phyloP scores from a whole-genome alignment of 2,113 vertebrate species.

The Sylvilagus bachmani region DNA sequence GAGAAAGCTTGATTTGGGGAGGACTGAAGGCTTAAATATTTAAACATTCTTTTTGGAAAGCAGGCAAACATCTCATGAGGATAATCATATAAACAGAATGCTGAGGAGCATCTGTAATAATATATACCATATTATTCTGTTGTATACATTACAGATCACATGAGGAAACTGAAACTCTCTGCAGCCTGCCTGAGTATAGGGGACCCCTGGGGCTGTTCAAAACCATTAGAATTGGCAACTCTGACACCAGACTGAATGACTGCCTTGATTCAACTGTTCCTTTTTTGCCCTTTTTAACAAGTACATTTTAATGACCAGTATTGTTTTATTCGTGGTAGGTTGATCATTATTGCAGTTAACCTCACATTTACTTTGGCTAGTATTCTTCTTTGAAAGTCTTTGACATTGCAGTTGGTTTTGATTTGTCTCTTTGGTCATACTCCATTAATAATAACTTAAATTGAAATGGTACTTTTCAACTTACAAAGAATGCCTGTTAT shows the following conservation, averaged over 20 bases:
- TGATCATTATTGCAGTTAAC: slow-evolving; percentile 69
- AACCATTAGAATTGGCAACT: background rate
- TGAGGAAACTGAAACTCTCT: slow-evolving; percentile 35
- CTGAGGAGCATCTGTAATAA: slow-evolving; percentile 59
- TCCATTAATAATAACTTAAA: slow-evolving; percentile 70
- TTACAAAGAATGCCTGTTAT: slow-evolving; percentile 57
- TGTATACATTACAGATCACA: slow-evolving; percentile 38
- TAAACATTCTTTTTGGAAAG: slow-evolving; percentile 55
- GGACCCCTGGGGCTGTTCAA: background rate
- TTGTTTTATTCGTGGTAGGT: slow-evolving; percentile 61
- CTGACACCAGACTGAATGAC: slow-evolving; percentile 50
- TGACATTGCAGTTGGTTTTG: slow-evolving; percentile 70
- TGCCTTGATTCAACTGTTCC: background rate
- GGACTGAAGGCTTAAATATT: slow-evolving; percentile 35
- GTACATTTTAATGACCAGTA: slow-evolving; percentile 57
- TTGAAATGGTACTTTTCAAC: slow-evolving; percentile 40
- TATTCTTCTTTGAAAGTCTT: slow-evolving; percentile 61
- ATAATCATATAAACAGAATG: slow-evolving; percentile 29
- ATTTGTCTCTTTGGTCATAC: slow-evolving; percentile 66
- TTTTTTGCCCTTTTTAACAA: slow-evolving; percentile 58
- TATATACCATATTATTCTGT: slow-evolving; percentile 38
- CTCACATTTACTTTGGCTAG: slow-evolving; percentile 73
- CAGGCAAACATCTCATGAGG: slow-evolving; percentile 44
- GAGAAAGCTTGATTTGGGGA: slow-evolving; percentile 38
- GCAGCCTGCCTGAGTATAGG: background rate